Base-by-base conservation (phyloP, 2,113 vertebrate genomes). In the Columba livia region DNA sequence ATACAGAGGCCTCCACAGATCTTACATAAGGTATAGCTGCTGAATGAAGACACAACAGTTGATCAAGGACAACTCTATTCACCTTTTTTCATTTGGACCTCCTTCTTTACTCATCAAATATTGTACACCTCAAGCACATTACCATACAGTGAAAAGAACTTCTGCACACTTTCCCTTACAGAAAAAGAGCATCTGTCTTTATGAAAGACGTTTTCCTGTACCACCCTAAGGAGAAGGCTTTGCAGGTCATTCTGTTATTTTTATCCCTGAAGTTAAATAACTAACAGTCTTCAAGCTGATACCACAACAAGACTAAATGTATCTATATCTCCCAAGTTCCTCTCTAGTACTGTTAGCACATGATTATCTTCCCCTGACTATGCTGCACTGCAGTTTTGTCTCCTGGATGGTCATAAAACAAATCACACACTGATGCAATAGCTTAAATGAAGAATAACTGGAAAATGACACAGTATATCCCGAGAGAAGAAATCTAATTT, bases 401-500 rank as follows among this genome's bases (percentile, higher is more conserved):
- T 85, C 50, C 50, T 83, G 31, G 28, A 78, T 6, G 70, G 44
- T 50, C 40, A 82, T n/a, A 70, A 80, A 77, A 79, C 17, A 85
- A 85, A 85, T 44, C 57, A 53, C 9, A 26, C 31, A 74, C 11
- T 69, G 54, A 79, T 80, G 79, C 71, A 85, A 75, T 32, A 77
- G 28, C 6, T 36, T 26, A n/a, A 29, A 57, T 38, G 38, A 95
- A 84, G 32, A 95, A 91, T 38, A 80, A 47, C 53, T 87, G 16
- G 31, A 71, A 95, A 89, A 90, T 57, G 25, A 84, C 38, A 84
- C 6, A 74, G 12, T 48, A n/a, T 31, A 89, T 56, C 54, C 51
- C 51, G 79, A 70, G 60, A 94, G 69, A 96, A 91, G 15, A 78
- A 81, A 91, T 32, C 9, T 34, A 60, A 81, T 91, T 91, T 93